Evolutionary conservation across 2,888 invertebrate genomes (phyloP).

Genomic region (Phrixothrix hirtus): DNA sequence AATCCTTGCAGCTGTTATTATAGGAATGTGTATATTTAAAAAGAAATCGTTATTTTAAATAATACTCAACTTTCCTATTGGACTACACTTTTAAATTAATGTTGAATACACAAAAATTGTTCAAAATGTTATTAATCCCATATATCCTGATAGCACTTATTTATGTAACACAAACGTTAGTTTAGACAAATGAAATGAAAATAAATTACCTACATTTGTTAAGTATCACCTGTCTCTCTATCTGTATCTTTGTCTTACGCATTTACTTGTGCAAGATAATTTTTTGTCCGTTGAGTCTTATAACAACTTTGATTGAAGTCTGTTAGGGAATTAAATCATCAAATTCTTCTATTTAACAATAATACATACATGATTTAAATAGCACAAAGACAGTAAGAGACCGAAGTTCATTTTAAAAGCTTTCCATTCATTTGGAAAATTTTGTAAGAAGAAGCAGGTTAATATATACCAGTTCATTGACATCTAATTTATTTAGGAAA

Average conservation of each 20-base stretch:
- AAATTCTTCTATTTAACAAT: too few relatives aligned
- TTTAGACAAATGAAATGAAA: background rate
- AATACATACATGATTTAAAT: too few relatives aligned
- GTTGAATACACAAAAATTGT: constrained; percentile 10
- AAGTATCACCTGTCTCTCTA: background rate
- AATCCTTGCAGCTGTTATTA: constrained; percentile 3
- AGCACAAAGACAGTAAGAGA: too few relatives aligned
- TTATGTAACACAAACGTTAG: background rate
- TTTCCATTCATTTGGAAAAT: too few relatives aligned
- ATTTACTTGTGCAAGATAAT: too few relatives aligned
- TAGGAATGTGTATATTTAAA: constrained; percentile 1
- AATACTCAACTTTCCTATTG: constrained; percentile 6
- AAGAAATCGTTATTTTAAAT: background rate
- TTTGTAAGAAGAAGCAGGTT: too few relatives aligned
- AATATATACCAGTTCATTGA: too few relatives aligned
- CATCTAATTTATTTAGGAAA: too few relatives aligned
- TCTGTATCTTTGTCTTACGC: background rate
- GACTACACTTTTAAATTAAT: constrained; percentile 7
- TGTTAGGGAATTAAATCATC: too few relatives aligned
- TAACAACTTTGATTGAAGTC: too few relatives aligned
- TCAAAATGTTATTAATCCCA: background rate
- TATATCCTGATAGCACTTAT: background rate
- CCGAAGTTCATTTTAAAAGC: too few relatives aligned
- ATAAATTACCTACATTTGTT: background rate
- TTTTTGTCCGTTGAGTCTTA: too few relatives aligned